These are phyloP conservation scores for Tryphoninae sp. DNA, from an alignment of 2,888 invertebrate species.

Conservation along the genomic window DNA sequence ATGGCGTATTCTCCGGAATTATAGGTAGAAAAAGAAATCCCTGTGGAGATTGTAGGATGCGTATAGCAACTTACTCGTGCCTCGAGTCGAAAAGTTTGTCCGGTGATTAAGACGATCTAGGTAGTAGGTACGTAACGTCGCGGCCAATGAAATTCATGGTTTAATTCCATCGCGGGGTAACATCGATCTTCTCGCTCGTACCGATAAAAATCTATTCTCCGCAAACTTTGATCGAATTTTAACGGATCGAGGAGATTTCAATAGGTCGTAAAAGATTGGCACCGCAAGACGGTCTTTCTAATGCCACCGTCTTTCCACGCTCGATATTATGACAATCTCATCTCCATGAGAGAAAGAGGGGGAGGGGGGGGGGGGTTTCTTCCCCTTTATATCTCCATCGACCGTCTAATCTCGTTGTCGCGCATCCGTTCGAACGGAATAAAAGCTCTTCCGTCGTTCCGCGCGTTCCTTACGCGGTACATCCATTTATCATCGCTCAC, in stretches of 20 bases:
- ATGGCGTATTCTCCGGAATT: constrained; percentile 27
- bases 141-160: neutral
- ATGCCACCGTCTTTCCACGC: neutral
- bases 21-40: constrained; percentile 56
- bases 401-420: constrained; percentile 48
- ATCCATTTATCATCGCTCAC: constrained; percentile 45
- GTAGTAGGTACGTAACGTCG: neutral
- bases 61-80: constrained; percentile 19
- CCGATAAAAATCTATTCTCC: constrained; percentile 35
- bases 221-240: constrained; percentile 24
- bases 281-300: constrained; percentile 24
- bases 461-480: neutral
- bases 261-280: constrained; percentile 49
- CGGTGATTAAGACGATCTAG: constrained; percentile 9
- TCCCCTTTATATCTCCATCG: constrained; percentile 14
- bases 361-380: constrained; percentile 1
- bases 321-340: constrained; percentile 48
- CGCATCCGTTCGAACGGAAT: constrained; percentile 31
- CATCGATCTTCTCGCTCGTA: constrained; percentile 12
- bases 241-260: constrained; percentile 25
- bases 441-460: constrained; percentile 27
- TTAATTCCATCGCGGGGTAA: constrained; percentile 17
- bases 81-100: constrained; percentile 34
- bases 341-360: constrained; percentile 47
- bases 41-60: constrained; percentile 66